Evolutionary conservation across 2,113 vertebrate genomes (phyloP).

Genomic region (Lutjanus erythropterus): DNA sequence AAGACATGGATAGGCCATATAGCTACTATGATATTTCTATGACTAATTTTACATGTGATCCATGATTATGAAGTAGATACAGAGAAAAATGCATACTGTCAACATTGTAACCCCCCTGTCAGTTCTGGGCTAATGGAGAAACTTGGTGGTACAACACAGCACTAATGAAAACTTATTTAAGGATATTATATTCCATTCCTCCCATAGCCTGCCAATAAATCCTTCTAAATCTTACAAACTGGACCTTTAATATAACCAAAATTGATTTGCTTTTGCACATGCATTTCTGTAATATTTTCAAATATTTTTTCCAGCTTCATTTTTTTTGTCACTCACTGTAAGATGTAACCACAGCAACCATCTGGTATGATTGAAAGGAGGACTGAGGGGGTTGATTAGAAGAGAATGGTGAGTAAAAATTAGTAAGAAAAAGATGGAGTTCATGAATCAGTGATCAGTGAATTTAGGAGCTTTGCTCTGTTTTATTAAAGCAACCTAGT

Average conservation of each 20-base stretch:
- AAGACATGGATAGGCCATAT: no score
- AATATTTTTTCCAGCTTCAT: not conserved
- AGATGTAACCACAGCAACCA: not conserved
- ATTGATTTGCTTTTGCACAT: not conserved
- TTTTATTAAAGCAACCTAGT: not conserved
- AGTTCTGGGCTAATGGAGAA: no score
- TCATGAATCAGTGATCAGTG: not conserved
- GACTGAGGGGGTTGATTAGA: constrained; percentile 5
- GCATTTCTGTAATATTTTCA: not conserved
- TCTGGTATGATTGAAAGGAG: constrained; percentile 1
- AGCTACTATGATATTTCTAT: no score
- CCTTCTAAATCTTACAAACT: no score
- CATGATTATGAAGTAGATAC: no score
- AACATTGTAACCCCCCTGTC: no score
- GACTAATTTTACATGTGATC: no score
- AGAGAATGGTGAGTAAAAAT: constrained; percentile 1
- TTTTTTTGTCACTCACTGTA: not conserved
- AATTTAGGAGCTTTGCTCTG: not conserved
- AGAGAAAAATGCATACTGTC: no score
- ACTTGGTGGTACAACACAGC: no score
- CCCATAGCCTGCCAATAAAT: no score
- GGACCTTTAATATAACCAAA: not conserved
- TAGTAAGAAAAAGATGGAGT: not conserved
- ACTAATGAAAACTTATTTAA: no score
- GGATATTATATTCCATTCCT: no score